phyloP scores from a whole-genome alignment of 1,140 invertebrate species.

The Pseudoatta argentina region DNA sequence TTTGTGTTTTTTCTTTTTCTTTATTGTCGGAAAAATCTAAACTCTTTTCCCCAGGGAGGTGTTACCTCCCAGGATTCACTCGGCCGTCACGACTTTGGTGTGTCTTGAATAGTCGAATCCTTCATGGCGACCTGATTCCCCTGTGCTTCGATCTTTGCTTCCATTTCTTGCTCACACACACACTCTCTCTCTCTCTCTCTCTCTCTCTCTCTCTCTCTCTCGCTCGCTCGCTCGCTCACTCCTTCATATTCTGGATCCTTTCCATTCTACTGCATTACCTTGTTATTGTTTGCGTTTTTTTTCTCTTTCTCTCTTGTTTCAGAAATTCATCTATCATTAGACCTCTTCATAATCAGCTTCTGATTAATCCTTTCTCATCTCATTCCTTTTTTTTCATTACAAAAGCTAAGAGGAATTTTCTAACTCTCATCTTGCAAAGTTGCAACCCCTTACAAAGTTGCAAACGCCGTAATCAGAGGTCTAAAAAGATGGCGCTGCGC shows the following conservation, averaged over 20 bases:
- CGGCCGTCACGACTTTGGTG: slow-evolving; percentile 6
- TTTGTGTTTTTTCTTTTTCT: slow-evolving; percentile 15
- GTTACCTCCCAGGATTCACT: slow-evolving; percentile 9
- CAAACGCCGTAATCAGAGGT: slow-evolving; percentile 9
- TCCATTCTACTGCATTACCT: slow-evolving; percentile 10
- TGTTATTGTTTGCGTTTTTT: neutral
- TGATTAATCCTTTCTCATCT: slow-evolving; percentile 17
- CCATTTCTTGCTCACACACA: slow-evolving; percentile 9
- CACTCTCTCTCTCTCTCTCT: neutral
- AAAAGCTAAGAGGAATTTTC: neutral
- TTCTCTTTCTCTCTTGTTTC: neutral
- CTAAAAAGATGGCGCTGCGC: slow-evolving; percentile 53
- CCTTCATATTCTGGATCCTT: neutral
- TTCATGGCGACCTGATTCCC: slow-evolving; percentile 4
- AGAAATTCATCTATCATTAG: slow-evolving; percentile 26
- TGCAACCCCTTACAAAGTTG: neutral
- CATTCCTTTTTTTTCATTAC: slow-evolving; percentile 35
- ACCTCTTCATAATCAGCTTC: slow-evolving; percentile 10
- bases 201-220: slow-evolving; percentile 5
- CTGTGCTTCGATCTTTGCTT: slow-evolving; percentile 27
- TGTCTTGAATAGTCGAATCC: slow-evolving; percentile 20
- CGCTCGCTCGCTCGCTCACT: neutral
- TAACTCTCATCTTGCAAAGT: slow-evolving; percentile 5
- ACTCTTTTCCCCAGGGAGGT: neutral
- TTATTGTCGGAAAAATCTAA: slow-evolving; percentile 50